Percentiles rank a stretch among this genome's conserved stretches.
Conservation (phyloP, 2,888 invertebrate species). For the Pachymerium ferrugineum region DNA sequence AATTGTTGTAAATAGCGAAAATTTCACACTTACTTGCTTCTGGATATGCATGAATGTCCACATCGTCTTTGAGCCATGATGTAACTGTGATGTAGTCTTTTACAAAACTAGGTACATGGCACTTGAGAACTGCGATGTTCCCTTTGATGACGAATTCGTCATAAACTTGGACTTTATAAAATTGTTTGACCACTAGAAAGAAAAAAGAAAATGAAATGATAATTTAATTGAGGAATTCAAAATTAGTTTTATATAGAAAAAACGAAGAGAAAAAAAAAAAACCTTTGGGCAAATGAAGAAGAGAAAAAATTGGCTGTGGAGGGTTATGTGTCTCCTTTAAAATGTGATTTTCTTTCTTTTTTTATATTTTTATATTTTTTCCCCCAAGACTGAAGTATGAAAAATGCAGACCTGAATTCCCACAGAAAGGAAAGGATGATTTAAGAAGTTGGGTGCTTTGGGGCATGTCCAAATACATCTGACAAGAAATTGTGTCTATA, state of each 20-base stretch:
- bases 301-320: neutral
- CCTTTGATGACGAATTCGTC: slow-evolving; percentile 32
- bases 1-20: too few species aligned
- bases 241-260: neutral
- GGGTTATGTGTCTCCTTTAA: neutral
- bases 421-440: slow-evolving; percentile 15
- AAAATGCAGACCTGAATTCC: slow-evolving; percentile 21
- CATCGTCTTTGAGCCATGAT: slow-evolving; percentile 33
- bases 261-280: too few species aligned
- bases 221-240: neutral
- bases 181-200: slow-evolving; percentile 30
- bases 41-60: slow-evolving; percentile 33
- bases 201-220: neutral
- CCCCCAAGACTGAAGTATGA: slow-evolving; percentile 3
- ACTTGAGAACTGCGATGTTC: slow-evolving; percentile 31
- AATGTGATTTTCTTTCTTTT: neutral
- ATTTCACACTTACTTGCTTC: slow-evolving; percentile 31
- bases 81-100: slow-evolving; percentile 33
- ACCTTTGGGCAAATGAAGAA: too few species aligned
- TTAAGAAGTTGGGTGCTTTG: slow-evolving; percentile 21
- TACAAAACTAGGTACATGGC: slow-evolving; percentile 33
- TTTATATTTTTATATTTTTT: neutral
- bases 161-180: slow-evolving; percentile 32
- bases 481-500: slow-evolving; percentile 18
- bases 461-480: slow-evolving; percentile 21